A percentile compares a stretch with the other conserved stretches of the same genome.
phyloP scores from a whole-genome alignment of 2,113 vertebrate genomes.

The Leiothrix lutea region DNA sequence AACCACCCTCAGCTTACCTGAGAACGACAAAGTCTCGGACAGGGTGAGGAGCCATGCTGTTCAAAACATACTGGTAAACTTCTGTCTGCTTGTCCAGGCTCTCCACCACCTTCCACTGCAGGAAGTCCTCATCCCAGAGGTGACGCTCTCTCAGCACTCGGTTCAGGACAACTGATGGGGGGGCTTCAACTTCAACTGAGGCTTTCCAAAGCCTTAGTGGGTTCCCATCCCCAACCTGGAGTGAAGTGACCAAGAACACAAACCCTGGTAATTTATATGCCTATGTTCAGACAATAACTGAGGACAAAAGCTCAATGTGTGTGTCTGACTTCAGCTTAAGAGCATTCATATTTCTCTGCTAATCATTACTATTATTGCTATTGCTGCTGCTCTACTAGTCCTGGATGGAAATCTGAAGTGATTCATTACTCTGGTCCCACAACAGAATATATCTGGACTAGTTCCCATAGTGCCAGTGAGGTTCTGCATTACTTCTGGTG shows the following conservation, averaged over 20 bases:
- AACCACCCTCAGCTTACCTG: slow-evolving; percentile 75
- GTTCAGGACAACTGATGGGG: slow-evolving; percentile 91
- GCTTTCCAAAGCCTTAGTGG: slow-evolving; percentile 91
- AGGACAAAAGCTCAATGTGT: neutral
- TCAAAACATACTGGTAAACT: slow-evolving; percentile 91
- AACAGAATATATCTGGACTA: neutral
- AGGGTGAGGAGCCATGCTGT: slow-evolving; percentile 93
- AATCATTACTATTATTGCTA: neutral
- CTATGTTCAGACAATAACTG: neutral
- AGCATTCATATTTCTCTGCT: neutral
- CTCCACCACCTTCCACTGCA: slow-evolving; percentile 95
- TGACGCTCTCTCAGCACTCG: slow-evolving; percentile 93
- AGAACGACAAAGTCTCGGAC: slow-evolving; percentile 91
- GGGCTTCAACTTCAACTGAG: slow-evolving; percentile 91
- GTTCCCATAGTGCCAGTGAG: neutral
- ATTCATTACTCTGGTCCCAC: neutral
- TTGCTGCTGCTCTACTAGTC: neutral
- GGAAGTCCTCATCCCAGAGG: slow-evolving; percentile 94
- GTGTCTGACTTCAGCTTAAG: neutral
- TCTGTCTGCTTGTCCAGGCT: slow-evolving; percentile 91
- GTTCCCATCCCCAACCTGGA: slow-evolving; percentile 91
- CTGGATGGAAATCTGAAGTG: neutral
- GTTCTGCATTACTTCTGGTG: neutral
- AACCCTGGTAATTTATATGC: neutral
- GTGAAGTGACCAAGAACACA: neutral